Base-by-base conservation (phyloP, 2,888 invertebrate species). In the Myopa testacea region DNA sequence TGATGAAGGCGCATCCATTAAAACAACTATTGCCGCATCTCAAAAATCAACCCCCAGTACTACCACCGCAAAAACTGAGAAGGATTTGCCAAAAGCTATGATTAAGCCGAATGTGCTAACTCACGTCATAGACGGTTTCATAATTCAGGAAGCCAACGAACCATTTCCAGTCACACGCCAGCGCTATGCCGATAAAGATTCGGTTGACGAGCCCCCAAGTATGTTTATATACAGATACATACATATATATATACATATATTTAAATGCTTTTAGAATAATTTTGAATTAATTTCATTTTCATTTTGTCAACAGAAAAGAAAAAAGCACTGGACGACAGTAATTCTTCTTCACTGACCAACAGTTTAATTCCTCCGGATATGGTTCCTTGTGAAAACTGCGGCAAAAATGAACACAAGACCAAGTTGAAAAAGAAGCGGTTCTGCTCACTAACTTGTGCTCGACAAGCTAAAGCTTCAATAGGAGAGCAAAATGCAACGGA, bases 51-150 rank as follows among this genome's bases (percentile, higher is more conserved):
- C 89, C 80, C 87, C 87, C 0, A 87, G 88, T 1, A 82, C 82
- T 38, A 84, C 85, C n/a, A 84, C 62, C 78, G 83, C 81, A 38
- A 85, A 86, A 71, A 80, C 82, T 85, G 90, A 87, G 78, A 89
- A 85, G 75, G 88, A 86, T 87, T 91, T 95, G 58, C 95, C 95
- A 26, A 96, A 96, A 88, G 97, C 97, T 1, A 95, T 97, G 93
- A 97, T 98, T 16, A 98, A 97, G 88, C 98, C 98, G 0, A 97
- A 97, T 87, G 96, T 98, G 8, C 90, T 98, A 74, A 98, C 98
- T 0, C 98, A 98, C 88, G 96, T 98, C 38, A 98, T 98, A 80
- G 98, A 98, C 88, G 98, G 98, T 74, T 98, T 97, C 89, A 96
- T 98, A 8, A 98, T 98, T 82, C 97, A 98, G 88, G 98, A 98